Base-by-base conservation (phyloP, 2,113 vertebrate genomes). In the Epinephelus lanceolatus region DNA sequence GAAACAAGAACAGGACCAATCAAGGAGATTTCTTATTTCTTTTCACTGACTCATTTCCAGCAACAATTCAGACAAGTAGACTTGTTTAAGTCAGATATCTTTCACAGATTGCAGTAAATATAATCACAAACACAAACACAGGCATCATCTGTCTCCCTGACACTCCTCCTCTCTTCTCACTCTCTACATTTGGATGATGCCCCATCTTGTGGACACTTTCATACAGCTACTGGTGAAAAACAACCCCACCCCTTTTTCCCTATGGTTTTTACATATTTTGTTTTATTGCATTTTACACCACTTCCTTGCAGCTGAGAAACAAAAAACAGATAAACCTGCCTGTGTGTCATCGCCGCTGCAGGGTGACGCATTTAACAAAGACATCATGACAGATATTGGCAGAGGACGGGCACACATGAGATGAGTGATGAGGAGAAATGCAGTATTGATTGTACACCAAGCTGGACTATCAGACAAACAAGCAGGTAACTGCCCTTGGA, bases 121-220 rank as follows among this genome's bases (percentile, higher is more conserved):
- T 61, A 71, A 76, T 45, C 18, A 6, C 27, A 78, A 45, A 78
- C 65, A 78, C 66, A 78, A 63, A 76, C 1, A 42, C 30, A 79
- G 23, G 17, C 77, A 62, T 10, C 42, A 18, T 42, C 23, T 56
- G 6, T 65, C 23, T 61, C 49, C 47, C 21, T 69, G n/a, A 62
- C 25, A 19, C 25, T 63, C 47, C 47, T 49, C 47, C 47, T 19
- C 18, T 70, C 15, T 37, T 8, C 42, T 78, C 40, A 14, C 25
- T 47, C 40, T 71, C 23, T 47, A 42, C 15, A 27, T 83, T 92
- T 87, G 85, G 27, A 57, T 88, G 33, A 80, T 84, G 62, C 93
- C 3, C 93, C 93, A 90, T 79, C 93, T 92, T 88, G 92, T 93
- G 93, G 92, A 81, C 78, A 83, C 4, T 81, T 37, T 88, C 8